These are phyloP conservation scores for Drosophila kurseongensis DNA, from an alignment of 1,140 invertebrate genomes.

Conservation along the genomic window DNA sequence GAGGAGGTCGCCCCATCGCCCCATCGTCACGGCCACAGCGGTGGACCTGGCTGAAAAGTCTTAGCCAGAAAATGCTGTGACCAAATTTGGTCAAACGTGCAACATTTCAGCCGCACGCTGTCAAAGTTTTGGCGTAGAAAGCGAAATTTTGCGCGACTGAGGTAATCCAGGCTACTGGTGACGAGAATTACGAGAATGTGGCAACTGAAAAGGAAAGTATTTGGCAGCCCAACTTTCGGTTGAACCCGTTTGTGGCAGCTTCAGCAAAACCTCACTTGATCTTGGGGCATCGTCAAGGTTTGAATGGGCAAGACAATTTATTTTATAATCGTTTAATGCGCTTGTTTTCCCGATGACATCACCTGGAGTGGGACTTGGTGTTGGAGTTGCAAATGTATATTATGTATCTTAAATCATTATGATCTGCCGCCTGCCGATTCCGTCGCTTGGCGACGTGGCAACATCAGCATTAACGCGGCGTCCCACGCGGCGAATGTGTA, in stretches of 20 bases:
- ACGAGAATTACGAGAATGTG: slow-evolving; percentile 55
- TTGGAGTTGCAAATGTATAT: neutral
- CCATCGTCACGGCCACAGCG: slow-evolving; percentile 37
- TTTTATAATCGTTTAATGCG: slow-evolving; percentile 47
- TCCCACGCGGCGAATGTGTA: slow-evolving; percentile 72
- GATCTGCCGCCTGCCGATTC: slow-evolving; percentile 22
- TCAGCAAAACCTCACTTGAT: slow-evolving; percentile 10
- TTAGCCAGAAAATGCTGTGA: slow-evolving; percentile 29
- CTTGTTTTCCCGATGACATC: slow-evolving; percentile 53
- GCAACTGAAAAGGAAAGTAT: slow-evolving; percentile 60
- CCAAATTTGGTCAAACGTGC: slow-evolving; percentile 83
- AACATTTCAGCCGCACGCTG: slow-evolving; percentile 79
- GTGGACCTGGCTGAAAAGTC: slow-evolving; percentile 9
- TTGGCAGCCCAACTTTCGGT: neutral
- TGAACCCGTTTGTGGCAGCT: slow-evolving; percentile 12
- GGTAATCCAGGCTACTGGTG: slow-evolving; percentile 64
- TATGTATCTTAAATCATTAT: slow-evolving; percentile 34
- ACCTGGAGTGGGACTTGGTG: neutral
- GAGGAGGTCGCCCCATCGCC: slow-evolving; percentile 57
- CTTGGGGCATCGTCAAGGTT: slow-evolving; percentile 28
- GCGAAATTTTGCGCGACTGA: slow-evolving; percentile 69
- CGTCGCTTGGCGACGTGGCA: slow-evolving; percentile 57
- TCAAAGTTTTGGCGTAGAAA: slow-evolving; percentile 77
- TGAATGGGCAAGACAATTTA: slow-evolving; percentile 21
- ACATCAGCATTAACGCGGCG: slow-evolving; percentile 58